Base-by-base conservation (phyloP, 2,113 vertebrate genomes). In the Notechis scutatus region DNA sequence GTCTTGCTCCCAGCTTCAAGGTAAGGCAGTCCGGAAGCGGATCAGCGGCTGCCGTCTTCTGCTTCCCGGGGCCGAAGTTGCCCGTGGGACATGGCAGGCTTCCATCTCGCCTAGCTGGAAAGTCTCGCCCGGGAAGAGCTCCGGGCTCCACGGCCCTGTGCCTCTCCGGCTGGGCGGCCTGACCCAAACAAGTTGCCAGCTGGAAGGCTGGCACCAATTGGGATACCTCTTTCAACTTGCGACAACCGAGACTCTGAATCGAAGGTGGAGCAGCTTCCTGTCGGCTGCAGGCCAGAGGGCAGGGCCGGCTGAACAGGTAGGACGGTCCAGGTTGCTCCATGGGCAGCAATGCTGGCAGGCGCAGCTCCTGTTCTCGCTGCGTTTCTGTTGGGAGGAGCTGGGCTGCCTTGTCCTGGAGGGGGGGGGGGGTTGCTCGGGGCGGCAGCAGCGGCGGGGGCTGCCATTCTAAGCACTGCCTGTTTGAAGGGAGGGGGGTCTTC, bases 151-250 rank as follows among this genome's bases (percentile, higher is more conserved):
- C 4, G 26, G 57, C 88, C n/a, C 10, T 10, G 86, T 14, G 45
- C 56, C 56, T 89, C 23, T 18, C 10, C 42, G 2, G 56, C 57
- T 87, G 12, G 0, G 92, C 6, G 2, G 1, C 90, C 94, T 8
- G 2, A 55, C 91, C 93, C 74, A 1, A 74, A n/a, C 52, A 9
- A 9, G 12, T 8, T 3, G 18, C 2, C 20, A 90, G 90, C 91
- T 4, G 18, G 3, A 29, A 92, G 92, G 92, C 94, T 5, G 85
- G 7, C 92, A 61, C n/a, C 59, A 7, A 50, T 95, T 95, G 94
- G 95, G 95, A 94, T 94, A n/a, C 90, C 54, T 42, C 20, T 24
- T 93, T 94, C 95, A 50, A 93, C 96, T 95, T 39, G 94, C 94
- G 93, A 94, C 12, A 64, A 64, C 39, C 91, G 92, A 89, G 15